Base-by-base conservation (phyloP, 2,888 invertebrate species). In the Calameuta pallipes region DNA sequence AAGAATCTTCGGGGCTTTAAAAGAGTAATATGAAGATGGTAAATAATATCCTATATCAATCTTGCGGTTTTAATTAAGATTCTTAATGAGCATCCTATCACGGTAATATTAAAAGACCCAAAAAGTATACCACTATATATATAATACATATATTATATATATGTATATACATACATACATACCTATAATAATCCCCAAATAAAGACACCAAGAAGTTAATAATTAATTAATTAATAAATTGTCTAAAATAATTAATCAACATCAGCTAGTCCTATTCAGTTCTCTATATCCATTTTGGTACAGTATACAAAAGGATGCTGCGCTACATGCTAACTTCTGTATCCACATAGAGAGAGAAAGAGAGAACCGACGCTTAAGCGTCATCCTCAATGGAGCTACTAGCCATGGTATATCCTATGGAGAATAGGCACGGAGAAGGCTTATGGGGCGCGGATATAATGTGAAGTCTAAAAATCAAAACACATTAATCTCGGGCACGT, bases 401-500 rank as follows among this genome's bases (percentile, higher is more conserved):
- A 15, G 15, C 41, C 41, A 41, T 41, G 15, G 41, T 15, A 15
- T 41, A 41, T 41, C 41, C 15, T 41, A 41, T 41, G 41, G 41
- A 41, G 41, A 41, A 41, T 41, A 41, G 41, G 15, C 86, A 80
- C 80, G 78, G 79, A 74, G 85, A 85, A 86, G 87, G 87, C 87
- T 88, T 87, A 86, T 79, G 80, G 81, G 81, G 86, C 80, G 80
- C 80, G 84, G 79, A 82, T 86, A 89, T 87, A 89, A 91, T 89
- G 85, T 87, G 82, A 87, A 90, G 90, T 90, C 90, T 89, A 90
- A 90, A 91, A 91, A 91, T 91, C 91, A 91, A 91, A 91, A 91
- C 90, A 91, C 90, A 90, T 91, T 91, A 90, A 91, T 91, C 91
- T 89, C 84, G 78, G 89, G 80, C 91, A 91, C 91, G 91, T 91